Evolutionary conservation across 1,140 invertebrate genomes (phyloP), one percentile per base, ranked within the genome.

Genomic region (Tribolium castaneum): DNA sequence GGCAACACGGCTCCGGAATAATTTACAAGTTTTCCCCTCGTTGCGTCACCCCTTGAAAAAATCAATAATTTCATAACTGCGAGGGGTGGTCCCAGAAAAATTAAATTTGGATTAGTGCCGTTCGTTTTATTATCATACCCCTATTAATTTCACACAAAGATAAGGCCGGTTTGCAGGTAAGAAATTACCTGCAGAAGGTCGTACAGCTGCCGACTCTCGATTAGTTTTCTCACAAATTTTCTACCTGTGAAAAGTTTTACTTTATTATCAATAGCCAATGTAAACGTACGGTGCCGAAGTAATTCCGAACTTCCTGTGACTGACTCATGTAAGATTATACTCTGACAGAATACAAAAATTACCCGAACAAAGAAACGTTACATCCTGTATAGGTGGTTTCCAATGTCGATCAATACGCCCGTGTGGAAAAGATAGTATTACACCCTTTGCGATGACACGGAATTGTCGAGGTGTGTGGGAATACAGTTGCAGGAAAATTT

Each of bases 381-480:
- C 81, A 82, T 82, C 81, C 81, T 82, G 81, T 75, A 80, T 78
- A 81, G 80, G 78, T 73, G 45, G 56, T 78, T 78, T 82, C 80
- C 78, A 81, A 82, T 82, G 62, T 79, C 79, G 52, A 80, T 78
- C 75, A 54, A 75, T 75, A 75, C 13, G 22, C 72, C 72, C 51
- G 35, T 30, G 22, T 75, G 25, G 6, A 56, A 39, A 10, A 30
- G 25, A 59, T 75, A 59, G 16, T 59, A 16, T 75, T 75, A 75
- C 72, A 75, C 72, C 72, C 72, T 35, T n/a, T 22, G 59, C 30
- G 13, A 54, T 5, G 51, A 14, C 16, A 19, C 51, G 51, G n/a
- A 45, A 52, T 12, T 52, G 16, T 14, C 51, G 12, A 19, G 1
- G 51, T 52, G 16, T 16, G 16, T 52, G 51, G 12, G 51, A 52